phyloP scores from a whole-genome alignment of 2,797 vertebrate genomes.

The Protosalanx chinensis region DNA sequence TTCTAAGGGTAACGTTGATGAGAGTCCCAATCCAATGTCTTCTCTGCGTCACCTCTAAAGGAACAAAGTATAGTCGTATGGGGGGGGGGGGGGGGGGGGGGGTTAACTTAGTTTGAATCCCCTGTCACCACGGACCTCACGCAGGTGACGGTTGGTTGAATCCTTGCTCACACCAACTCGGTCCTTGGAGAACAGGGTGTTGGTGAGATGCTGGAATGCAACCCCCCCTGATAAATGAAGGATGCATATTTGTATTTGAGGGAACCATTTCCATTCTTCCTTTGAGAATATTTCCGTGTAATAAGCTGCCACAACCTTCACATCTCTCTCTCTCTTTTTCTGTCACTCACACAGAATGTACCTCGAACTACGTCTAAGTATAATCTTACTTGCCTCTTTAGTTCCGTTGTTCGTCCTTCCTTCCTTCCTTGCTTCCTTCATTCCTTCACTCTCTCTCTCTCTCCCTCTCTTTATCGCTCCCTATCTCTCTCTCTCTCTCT shows the following conservation, averaged over 20 bases:
- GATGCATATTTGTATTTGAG: conserved; percentile 21
- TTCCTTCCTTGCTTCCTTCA: neutral
- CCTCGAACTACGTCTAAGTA: too few species aligned
- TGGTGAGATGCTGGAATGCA: conserved; percentile 15
- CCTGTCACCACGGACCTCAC: neutral
- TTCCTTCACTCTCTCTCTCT: neutral
- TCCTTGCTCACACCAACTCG: neutral
- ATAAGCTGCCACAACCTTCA: neutral
- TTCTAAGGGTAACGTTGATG: conserved; percentile 35
- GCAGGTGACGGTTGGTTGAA: neutral
- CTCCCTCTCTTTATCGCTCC: neutral
- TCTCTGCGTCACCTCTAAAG: conserved; percentile 49
- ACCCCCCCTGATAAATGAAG: conserved; percentile 19
- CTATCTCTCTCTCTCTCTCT: neutral
- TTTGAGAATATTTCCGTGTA: neutral
- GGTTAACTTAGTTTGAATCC: neutral
- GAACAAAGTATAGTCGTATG: conserved; percentile 18
- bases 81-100: too few species aligned
- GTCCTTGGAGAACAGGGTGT: conserved; percentile 12
- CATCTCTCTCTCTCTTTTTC: neutral
- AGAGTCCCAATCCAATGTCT: conserved; percentile 57
- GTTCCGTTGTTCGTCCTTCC: neutral
- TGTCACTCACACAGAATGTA: neutral
- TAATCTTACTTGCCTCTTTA: neutral
- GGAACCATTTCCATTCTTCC: neutral